These are phyloP conservation scores for Ramazzottius varieornatus DNA, from an alignment of 2,888 invertebrate genomes.

Conservation along the genomic window DNA sequence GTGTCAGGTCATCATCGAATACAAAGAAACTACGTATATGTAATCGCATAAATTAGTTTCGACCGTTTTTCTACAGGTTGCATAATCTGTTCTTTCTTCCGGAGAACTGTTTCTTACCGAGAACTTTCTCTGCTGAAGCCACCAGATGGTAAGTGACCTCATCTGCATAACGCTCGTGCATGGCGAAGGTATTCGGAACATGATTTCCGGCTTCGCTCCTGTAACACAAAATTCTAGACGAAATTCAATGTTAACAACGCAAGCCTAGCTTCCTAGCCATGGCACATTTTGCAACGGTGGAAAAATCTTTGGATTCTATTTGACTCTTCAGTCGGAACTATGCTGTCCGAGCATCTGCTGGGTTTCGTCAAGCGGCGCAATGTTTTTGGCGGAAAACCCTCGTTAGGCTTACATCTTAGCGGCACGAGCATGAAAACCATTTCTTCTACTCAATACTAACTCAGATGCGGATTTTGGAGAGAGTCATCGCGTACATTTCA, in stretches of 20 bases:
- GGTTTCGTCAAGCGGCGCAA: no score
- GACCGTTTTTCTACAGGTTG: neutral
- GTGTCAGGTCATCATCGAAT: neutral
- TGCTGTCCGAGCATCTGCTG: no score
- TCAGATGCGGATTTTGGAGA: no score
- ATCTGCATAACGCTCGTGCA: slow-evolving; percentile 13
- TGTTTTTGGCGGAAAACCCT: no score
- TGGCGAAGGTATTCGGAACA: neutral
- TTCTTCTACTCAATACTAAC: no score
- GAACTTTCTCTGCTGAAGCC: slow-evolving; percentile 13
- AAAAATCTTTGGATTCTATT: no score
- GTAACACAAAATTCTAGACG: neutral
- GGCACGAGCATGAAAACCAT: no score
- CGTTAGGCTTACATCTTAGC: no score
- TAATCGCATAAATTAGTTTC: no score
- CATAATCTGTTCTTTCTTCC: neutral
- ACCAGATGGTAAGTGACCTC: slow-evolving; percentile 14
- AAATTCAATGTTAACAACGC: neutral
- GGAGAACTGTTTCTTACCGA: slow-evolving; percentile 11
- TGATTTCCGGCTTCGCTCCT: neutral
- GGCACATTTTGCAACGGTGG: no score
- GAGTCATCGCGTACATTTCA: no score
- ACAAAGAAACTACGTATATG: neutral
- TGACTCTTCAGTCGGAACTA: no score
- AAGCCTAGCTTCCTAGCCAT: neutral